A percentile compares a stretch with the other conserved stretches of the same genome.
phyloP scores from a whole-genome alignment of 2,113 vertebrate species.

The Coptodon bakossiorum region DNA sequence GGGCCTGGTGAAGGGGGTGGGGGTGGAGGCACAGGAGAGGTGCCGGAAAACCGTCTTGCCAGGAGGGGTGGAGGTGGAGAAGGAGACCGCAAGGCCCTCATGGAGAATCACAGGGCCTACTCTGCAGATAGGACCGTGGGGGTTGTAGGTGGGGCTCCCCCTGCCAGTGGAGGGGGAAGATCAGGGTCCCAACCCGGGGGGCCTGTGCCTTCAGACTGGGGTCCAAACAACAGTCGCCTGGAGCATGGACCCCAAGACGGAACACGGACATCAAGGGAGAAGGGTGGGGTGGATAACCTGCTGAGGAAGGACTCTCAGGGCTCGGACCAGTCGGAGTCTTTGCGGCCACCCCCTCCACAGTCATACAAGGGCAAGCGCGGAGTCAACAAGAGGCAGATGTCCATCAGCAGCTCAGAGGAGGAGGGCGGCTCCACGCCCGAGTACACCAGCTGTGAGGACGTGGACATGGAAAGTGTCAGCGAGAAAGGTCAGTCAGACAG shows the following conservation, averaged over 20 bases:
- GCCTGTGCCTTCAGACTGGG: constrained; percentile 76
- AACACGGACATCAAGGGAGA: constrained; percentile 84
- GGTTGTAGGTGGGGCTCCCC: constrained; percentile 73
- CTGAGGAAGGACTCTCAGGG: constrained; percentile 96
- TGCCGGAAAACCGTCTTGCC: constrained; percentile 75
- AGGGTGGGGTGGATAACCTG: constrained; percentile 80
- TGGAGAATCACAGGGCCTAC: constrained; percentile 81
- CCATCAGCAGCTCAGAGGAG: constrained; percentile 98
- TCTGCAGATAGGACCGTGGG: constrained; percentile 85
- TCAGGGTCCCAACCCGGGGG: constrained; percentile 65
- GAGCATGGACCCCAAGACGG: constrained; percentile 71
- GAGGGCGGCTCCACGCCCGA: constrained; percentile 97
- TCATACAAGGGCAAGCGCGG: constrained; percentile 87
- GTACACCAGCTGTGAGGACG: constrained; percentile 99
- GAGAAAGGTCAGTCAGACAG: constrained; percentile 87
- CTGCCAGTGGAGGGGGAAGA: constrained; percentile 70
- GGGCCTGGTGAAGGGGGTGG: constrained; percentile 72
- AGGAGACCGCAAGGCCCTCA: constrained; percentile 74
- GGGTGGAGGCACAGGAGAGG: constrained; percentile 53
- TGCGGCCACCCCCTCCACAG: constrained; percentile 90
- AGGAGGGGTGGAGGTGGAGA: constrained; percentile 73
- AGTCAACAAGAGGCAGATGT: constrained; percentile 95
- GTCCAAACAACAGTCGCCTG: constrained; percentile 80
- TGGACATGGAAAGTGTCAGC: constrained; percentile 96
- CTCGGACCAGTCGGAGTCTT: constrained; percentile 94